Evolutionary conservation across 2,113 vertebrate species (phyloP).

Genomic region (Peromyscus leucopus): DNA sequence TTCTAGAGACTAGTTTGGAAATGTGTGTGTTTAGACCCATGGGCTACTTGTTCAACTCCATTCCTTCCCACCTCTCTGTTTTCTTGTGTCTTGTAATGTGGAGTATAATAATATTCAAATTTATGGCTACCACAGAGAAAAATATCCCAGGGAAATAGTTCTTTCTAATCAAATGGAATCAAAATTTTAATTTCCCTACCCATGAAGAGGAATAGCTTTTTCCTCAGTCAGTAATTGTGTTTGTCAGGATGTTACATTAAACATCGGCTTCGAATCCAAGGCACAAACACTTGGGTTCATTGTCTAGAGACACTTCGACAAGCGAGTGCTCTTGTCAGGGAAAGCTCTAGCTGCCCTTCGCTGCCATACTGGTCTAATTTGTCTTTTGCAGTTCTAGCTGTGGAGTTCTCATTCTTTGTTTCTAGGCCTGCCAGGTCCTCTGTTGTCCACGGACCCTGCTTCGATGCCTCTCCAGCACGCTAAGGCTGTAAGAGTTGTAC

Average conservation of each 20-base stretch:
- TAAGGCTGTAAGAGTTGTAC: background rate
- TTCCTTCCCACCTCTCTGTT: background rate
- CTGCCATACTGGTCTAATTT: background rate
- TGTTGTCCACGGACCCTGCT: background rate
- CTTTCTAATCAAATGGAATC: background rate
- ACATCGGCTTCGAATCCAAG: background rate
- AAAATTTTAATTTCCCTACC: background rate
- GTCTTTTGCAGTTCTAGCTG: no score
- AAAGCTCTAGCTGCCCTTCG: background rate
- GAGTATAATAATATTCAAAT: slow-evolving; percentile 3
- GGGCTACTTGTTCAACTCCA: background rate
- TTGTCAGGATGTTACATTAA: background rate
- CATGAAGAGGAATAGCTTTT: background rate
- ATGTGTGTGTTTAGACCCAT: background rate
- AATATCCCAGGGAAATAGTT: background rate
- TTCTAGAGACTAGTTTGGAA: background rate
- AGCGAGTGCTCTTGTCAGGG: background rate
- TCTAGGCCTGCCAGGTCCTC: background rate
- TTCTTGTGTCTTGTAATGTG: background rate
- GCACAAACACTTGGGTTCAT: background rate
- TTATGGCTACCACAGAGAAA: background rate
- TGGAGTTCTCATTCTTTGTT: background rate
- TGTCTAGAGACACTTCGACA: background rate
- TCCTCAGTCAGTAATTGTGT: background rate
- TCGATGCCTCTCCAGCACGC: background rate